Percentiles rank a stretch among this genome's conserved stretches.
These are phyloP conservation scores for Chrysogorgia sp. DNA, from an alignment of 92 coral and sea anemone species.

Conservation along the genomic window DNA sequence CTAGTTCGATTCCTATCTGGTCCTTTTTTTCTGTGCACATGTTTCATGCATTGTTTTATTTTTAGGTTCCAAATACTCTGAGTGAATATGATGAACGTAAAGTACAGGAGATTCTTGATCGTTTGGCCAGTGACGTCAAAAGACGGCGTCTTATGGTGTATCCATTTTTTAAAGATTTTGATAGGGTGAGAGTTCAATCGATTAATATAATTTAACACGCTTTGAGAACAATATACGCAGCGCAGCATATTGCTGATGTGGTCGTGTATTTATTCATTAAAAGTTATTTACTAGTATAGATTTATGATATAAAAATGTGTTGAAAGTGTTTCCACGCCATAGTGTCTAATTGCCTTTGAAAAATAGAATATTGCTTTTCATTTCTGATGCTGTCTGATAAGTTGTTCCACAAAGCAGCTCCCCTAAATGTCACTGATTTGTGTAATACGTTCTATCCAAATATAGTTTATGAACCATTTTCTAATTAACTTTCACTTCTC, in stretches of 20 bases:
- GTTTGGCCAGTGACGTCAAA: conserved; percentile 83
- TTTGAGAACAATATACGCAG: too few species aligned
- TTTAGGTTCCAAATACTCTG: conserved; percentile 89
- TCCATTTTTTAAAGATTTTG: conserved; percentile 98
- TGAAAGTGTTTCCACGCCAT: conserved; percentile 1
- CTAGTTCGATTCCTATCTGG: too few species aligned
- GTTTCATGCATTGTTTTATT: not conserved
- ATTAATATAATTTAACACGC: not conserved
- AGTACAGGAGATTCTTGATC: conserved; percentile 72
- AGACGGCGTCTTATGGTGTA: conserved; percentile 94
- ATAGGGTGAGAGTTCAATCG: conserved; percentile 75
- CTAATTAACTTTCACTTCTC: not conserved
- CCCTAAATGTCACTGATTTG: too few species aligned
- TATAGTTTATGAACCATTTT: too few species aligned
- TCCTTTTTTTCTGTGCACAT: too few species aligned
- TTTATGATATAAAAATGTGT: too few species aligned
- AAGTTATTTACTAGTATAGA: too few species aligned
- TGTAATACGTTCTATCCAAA: not conserved
- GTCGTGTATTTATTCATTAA: too few species aligned
- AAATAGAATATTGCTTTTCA: too few species aligned
- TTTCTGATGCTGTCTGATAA: too few species aligned
- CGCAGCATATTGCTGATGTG: too few species aligned
- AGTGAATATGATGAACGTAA: conserved; percentile 75
- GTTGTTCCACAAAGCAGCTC: too few species aligned
- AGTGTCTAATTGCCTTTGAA: not conserved